A percentile compares a stretch with the other conserved stretches of the same genome.
These are phyloP conservation scores for Drosophila grimshawi DNA, from an alignment of 1,140 invertebrate genomes.

Conservation along the genomic window DNA sequence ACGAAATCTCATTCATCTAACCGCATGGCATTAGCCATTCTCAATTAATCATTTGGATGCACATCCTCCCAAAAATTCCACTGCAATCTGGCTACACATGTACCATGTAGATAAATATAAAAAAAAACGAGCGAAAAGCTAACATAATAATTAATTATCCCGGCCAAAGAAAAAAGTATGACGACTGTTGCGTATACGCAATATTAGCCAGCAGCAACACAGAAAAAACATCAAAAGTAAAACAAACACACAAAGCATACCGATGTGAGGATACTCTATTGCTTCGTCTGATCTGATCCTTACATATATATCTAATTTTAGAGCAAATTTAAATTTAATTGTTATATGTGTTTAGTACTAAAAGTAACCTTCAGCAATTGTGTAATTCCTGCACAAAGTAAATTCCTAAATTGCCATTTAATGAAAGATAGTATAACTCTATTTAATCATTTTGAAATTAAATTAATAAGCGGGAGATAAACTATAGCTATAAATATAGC, in stretches of 20 bases:
- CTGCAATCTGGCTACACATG: slow-evolving; percentile 4
- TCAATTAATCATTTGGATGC: slow-evolving; percentile 54
- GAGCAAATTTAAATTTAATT: no score
- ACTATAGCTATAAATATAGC: no score
- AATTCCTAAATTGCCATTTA: no score
- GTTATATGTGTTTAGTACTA: no score
- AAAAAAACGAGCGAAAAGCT: slow-evolving; percentile 19
- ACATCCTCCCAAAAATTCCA: slow-evolving; percentile 54
- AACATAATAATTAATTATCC: slow-evolving; percentile 32
- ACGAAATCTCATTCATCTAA: slow-evolving; percentile 6
- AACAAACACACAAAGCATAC: background rate
- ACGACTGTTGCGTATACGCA: slow-evolving; percentile 76
- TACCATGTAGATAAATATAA: background rate
- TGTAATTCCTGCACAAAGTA: no score
- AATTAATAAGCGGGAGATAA: no score
- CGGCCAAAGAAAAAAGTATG: slow-evolving; percentile 27
- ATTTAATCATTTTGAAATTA: no score
- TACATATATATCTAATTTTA: no score
- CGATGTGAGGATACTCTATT: background rate
- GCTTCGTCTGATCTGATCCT: no score
- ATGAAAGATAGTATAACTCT: no score
- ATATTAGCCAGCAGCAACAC: slow-evolving; percentile 26
- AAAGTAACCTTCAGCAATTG: no score
- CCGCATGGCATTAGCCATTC: background rate
- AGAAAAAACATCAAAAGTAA: background rate